Base-by-base conservation (phyloP, 2,113 vertebrate genomes). In the Eulacestoma nigropectus region DNA sequence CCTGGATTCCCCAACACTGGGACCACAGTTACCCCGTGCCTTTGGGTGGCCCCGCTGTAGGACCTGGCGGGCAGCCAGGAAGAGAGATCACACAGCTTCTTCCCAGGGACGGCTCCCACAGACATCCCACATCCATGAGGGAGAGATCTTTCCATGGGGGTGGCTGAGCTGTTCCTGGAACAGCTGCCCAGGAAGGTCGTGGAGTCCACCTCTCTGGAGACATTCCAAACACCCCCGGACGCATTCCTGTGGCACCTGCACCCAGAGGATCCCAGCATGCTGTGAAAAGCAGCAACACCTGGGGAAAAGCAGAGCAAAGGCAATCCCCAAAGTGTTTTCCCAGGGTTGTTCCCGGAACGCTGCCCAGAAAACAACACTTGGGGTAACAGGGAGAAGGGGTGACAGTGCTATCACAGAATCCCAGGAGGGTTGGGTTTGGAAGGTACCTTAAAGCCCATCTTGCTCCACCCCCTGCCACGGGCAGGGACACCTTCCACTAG, bases 21-120 rank as follows among this genome's bases (percentile, higher is more conserved):
- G 16, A 6, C 1, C 13, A 5, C 15, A 6, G 49, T 11, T 20
- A 8, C 10, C 12, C 11, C 33, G 7, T 4, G 16, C 41, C 26
- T n/a, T 1, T 11, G 56, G 21, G 20, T 30, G 33, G 13, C 16
- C 32, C 26, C 10, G 33, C 32, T 16, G 32, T 1, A 25, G 35
- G 25, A 11, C 2, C 6, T 1, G 22, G 53, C 44, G 20, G 32
- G 32, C 25, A 25, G 67, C 12, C 32, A 3, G 8, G 7, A 15
- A 12, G 65, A 39, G 13, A 26, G 10, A 32, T 3, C 11, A 9
- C 27, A 4, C 13, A 21, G 39, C 27, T 44, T 7, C 47, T 21
- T 32, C 21, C n/a, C 42, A 9, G 7, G 3, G 29, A 27, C 29
- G 9, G 52, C 42, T 47, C 52, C 32, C 56, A 8, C 16, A 10